These are phyloP conservation scores for Urocitellus parryii DNA, from an alignment of 2,113 vertebrate genomes.

Conservation along the genomic window DNA sequence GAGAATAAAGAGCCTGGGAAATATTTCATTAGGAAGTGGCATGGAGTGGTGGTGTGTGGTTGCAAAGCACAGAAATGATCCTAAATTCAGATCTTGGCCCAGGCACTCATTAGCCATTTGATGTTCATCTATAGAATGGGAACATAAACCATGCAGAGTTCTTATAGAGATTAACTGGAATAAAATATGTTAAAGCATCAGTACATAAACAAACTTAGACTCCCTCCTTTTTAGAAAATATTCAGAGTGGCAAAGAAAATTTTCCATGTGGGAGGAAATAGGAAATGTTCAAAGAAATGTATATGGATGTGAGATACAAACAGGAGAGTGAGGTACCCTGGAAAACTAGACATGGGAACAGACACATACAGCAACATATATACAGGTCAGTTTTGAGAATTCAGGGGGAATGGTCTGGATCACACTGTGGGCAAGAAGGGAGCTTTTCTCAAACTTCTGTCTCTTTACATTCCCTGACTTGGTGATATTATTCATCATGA, in stretches of 20 bases:
- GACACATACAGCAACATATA: background rate
- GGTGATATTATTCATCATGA: background rate
- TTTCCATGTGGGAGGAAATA: background rate
- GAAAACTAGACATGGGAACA: background rate
- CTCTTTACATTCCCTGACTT: background rate
- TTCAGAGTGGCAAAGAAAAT: background rate
- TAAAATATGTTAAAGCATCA: background rate
- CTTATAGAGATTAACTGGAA: background rate
- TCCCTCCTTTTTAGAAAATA: background rate
- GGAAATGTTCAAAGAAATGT: background rate
- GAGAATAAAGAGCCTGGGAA: background rate
- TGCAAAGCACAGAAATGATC: background rate
- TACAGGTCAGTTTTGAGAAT: background rate
- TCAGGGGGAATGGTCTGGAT: background rate
- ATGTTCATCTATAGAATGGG: background rate
- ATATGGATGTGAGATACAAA: background rate
- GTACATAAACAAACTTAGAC: background rate
- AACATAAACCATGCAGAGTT: background rate
- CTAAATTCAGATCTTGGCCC: background rate
- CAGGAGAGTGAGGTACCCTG: background rate
- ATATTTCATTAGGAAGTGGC: background rate
- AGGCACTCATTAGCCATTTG: background rate
- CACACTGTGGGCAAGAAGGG: background rate
- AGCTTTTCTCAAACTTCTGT: background rate
- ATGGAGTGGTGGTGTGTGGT: background rate